Percentiles rank a stretch among this genome's conserved stretches.
These are phyloP conservation scores for Entomobrya proxima DNA, from an alignment of 2,888 invertebrate genomes.

Conservation along the genomic window DNA sequence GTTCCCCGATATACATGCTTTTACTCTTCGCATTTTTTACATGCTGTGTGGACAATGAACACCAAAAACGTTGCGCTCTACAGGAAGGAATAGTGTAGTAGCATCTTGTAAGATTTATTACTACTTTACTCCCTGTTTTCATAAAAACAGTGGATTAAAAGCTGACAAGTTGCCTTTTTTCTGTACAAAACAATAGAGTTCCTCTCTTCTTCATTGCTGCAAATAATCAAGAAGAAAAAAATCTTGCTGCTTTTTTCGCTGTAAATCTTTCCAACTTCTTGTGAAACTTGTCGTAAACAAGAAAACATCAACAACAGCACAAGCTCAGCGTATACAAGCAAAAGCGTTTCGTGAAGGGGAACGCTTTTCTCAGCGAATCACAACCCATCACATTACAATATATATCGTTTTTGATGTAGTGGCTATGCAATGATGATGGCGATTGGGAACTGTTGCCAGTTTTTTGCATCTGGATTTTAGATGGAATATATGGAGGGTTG, in stretches of 20 bases:
- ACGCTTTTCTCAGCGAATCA: not conserved
- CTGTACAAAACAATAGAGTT: not conserved
- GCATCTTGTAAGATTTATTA: too few species aligned
- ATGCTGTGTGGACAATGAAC: not conserved
- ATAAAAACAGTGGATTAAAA: not conserved
- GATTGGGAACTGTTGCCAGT: constrained; percentile 24
- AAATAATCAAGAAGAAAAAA: not conserved
- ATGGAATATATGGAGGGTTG: not conserved
- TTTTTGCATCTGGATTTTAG: constrained; percentile 22
- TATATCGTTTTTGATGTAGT: too few species aligned
- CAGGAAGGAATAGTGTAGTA: too few species aligned
- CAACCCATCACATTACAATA: too few species aligned
- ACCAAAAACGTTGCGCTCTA: too few species aligned
- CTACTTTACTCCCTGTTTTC: not conserved
- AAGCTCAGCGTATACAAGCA: not conserved
- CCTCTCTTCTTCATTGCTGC: too few species aligned
- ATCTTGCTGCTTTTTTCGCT: not conserved
- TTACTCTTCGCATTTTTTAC: too few species aligned
- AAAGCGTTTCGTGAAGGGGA: not conserved
- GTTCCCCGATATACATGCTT: too few species aligned
- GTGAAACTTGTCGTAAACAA: constrained; percentile 21
- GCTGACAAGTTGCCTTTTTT: constrained; percentile 10
- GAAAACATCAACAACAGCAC: not conserved
- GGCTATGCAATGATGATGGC: not conserved
- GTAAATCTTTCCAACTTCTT: not conserved